A percentile compares a stretch with the other conserved stretches of the same genome.
Conservation (phyloP, 1,140 invertebrate genomes). For the Stratiolaelaps scimitus region DNA sequence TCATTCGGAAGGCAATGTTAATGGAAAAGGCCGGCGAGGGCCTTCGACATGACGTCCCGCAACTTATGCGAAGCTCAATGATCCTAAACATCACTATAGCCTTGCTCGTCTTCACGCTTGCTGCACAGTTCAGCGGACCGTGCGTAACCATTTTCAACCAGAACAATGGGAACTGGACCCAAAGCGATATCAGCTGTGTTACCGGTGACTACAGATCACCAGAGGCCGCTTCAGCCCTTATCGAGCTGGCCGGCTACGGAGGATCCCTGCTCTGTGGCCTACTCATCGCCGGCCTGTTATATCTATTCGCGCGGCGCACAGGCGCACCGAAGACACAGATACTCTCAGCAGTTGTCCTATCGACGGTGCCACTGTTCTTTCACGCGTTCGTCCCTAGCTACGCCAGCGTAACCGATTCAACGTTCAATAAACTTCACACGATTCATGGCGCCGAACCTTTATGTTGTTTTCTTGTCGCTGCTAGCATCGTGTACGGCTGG, state of each 20-base stretch:
- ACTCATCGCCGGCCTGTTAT: background rate
- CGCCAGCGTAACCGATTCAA: too few relatives aligned
- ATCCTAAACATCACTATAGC: background rate
- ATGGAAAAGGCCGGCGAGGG: background rate
- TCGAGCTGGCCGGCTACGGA: background rate
- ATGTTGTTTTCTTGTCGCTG: background rate
- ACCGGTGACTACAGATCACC: background rate
- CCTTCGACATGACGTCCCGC: background rate
- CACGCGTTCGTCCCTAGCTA: background rate
- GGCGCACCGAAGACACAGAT: conserved; percentile 17
- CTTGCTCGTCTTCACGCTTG: background rate
- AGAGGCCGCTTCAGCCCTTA: background rate
- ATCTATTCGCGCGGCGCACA: background rate
- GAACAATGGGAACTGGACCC: background rate
- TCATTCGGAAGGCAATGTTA: background rate
- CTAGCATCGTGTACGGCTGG: conserved; percentile 7
- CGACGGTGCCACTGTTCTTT: background rate
- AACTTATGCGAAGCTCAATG: conserved; percentile 3
- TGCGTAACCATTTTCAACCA: background rate
- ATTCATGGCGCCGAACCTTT: background rate
- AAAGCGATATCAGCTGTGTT: background rate
- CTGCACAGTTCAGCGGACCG: background rate
- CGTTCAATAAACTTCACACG: background rate
- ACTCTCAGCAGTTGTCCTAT: background rate
- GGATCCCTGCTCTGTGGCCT: background rate